Conservation (phyloP, 2,797 vertebrate species). For the Lithobates pipiens region DNA sequence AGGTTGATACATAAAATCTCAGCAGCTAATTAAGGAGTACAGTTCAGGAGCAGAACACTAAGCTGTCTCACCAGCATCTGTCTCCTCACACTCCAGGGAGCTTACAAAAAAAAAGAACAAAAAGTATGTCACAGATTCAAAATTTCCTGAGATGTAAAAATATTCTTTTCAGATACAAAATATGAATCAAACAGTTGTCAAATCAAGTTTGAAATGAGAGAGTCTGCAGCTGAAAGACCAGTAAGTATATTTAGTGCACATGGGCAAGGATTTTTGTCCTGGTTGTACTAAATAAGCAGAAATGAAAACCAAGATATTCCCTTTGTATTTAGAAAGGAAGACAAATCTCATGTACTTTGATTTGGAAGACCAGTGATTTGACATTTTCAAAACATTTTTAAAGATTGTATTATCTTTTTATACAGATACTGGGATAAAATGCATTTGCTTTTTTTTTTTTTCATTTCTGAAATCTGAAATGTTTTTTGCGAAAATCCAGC, state of each 20-base stretch:
- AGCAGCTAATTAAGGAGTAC: slow-evolving; percentile 54
- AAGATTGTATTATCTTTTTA: too few relatives aligned
- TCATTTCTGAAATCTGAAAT: too few relatives aligned
- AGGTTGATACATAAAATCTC: slow-evolving; percentile 50
- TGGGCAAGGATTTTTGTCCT: not conserved
- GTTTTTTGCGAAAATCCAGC: too few relatives aligned
- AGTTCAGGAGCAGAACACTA: slow-evolving; percentile 46
- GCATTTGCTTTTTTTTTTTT: too few relatives aligned
- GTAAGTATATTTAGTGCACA: not conserved
- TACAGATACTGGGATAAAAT: too few relatives aligned
- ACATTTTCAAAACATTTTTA: too few relatives aligned
- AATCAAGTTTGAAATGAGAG: not conserved
- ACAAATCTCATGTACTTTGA: not conserved
- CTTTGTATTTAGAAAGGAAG: not conserved
- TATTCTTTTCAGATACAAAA: not conserved
- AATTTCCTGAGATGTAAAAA: slow-evolving; percentile 28
- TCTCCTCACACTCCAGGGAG: slow-evolving; percentile 36
- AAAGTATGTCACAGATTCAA: slow-evolving; percentile 20
- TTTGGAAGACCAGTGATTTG: too few relatives aligned
- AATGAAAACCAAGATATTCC: not conserved
- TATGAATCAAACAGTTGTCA: slow-evolving; percentile 21
- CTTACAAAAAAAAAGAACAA: slow-evolving; percentile 21
- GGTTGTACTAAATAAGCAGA: not conserved
- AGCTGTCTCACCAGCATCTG: slow-evolving; percentile 41
- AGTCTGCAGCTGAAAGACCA: slow-evolving; percentile 2